Conservation (phyloP, 64 coral and sea anemone genomes). For the Astreopora myriophthalma region DNA sequence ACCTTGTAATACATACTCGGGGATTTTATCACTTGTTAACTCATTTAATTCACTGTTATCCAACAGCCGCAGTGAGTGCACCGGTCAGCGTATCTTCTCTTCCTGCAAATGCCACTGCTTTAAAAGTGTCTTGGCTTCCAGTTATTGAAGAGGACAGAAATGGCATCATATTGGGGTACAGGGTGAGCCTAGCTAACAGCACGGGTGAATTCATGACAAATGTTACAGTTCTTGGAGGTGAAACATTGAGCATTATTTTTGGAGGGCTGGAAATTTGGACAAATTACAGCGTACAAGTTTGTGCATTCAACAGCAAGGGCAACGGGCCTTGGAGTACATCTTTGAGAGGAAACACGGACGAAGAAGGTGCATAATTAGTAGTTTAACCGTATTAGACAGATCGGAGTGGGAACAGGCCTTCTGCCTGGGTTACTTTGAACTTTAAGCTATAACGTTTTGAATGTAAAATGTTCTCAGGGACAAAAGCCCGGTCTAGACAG, state of each 20-base stretch:
- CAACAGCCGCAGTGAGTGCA: slow-evolving; percentile 22
- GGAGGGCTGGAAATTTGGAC: slow-evolving; percentile 55
- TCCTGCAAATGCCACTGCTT: slow-evolving; percentile 12
- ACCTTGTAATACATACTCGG: too few species aligned
- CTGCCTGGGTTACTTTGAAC: too few species aligned
- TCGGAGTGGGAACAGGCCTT: too few species aligned
- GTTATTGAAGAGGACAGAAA: slow-evolving; percentile 24
- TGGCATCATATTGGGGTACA: slow-evolving; percentile 60
- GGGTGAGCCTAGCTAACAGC: neutral
- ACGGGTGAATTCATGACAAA: slow-evolving; percentile 10
- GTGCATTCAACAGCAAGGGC: slow-evolving; percentile 64
- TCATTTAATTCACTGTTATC: neutral
- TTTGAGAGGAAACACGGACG: slow-evolving; percentile 25
- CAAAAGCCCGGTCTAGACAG: too few species aligned
- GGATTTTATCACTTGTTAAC: neutral
- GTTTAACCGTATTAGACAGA: too few species aligned
- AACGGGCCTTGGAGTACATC: slow-evolving; percentile 39
- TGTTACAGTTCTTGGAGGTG: neutral
- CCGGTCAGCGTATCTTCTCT: slow-evolving; percentile 6
- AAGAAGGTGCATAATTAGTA: slow-evolving; percentile 31
- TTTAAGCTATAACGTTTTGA: too few species aligned
- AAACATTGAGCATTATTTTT: neutral
- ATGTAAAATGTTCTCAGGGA: too few species aligned
- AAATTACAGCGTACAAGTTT: slow-evolving; percentile 56
- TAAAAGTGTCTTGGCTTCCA: slow-evolving; percentile 49